Evolutionary conservation across 2,113 vertebrate species (phyloP).

Genomic region (Megaceryle torquata): DNA sequence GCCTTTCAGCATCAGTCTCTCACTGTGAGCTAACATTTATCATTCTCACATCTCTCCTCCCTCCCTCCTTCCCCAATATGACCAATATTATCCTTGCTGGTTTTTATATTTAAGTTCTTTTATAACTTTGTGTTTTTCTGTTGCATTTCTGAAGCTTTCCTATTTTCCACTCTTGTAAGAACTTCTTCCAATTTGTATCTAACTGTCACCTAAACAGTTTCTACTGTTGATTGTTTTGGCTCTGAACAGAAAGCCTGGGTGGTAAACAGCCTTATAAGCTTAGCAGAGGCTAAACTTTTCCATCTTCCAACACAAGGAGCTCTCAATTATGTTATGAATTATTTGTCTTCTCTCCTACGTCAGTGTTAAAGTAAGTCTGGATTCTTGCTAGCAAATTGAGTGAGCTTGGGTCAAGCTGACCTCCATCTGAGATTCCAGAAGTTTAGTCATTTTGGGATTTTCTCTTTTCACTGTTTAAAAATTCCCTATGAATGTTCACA

Average conservation of each 20-base stretch:
- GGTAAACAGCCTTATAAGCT: slow-evolving; percentile 8
- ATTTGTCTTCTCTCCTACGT: not conserved
- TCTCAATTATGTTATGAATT: not conserved
- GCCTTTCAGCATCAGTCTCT: slow-evolving; percentile 57
- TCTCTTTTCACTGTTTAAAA: not conserved
- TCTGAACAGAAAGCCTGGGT: slow-evolving; percentile 8
- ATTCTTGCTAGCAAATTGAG: not conserved
- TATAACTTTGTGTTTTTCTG: slow-evolving; percentile 11
- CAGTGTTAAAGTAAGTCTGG: not conserved
- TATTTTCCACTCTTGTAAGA: not conserved
- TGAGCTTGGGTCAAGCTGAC: slow-evolving; percentile 59
- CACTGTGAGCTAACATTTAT: slow-evolving; percentile 59
- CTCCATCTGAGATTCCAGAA: slow-evolving; percentile 15
- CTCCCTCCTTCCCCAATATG: not conserved
- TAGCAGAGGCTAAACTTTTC: slow-evolving; percentile 33
- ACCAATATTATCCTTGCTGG: not conserved
- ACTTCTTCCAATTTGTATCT: slow-evolving; percentile 11
- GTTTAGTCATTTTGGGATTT: not conserved
- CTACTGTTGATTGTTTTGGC: slow-evolving; percentile 6
- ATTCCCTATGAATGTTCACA: not conserved
- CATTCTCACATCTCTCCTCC: not conserved
- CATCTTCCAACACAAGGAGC: not conserved
- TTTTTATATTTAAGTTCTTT: slow-evolving; percentile 20
- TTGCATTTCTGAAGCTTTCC: slow-evolving; percentile 9
- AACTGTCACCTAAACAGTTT: slow-evolving; percentile 33